These are phyloP conservation scores for Oegoconia quadripuncta DNA, from an alignment of 2,888 invertebrate species.

Conservation along the genomic window DNA sequence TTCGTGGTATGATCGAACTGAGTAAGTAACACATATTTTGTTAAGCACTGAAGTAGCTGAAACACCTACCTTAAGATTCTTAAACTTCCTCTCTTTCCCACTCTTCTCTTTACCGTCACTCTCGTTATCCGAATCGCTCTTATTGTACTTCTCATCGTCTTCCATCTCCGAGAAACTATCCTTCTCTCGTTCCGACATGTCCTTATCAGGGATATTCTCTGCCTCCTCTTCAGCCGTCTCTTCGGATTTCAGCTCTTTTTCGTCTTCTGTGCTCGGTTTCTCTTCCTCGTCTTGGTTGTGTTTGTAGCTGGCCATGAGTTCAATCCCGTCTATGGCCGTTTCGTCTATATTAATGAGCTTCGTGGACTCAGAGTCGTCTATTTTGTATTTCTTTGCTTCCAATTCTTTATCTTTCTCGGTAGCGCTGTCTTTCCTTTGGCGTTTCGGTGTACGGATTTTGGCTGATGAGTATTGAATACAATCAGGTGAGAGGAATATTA, in stretches of 20 bases:
- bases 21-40: too few relatives aligned
- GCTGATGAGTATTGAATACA: too few relatives aligned
- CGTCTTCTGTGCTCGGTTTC: conserved; percentile 61
- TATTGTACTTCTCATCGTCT: conserved; percentile 70
- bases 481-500: too few relatives aligned
- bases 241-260: conserved; percentile 55
- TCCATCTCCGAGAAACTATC: conserved; percentile 74
- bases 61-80: conserved; percentile 58
- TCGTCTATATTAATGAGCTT: conserved; percentile 67
- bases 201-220: conserved; percentile 33
- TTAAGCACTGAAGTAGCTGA: neutral
- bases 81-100: conserved; percentile 53
- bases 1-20: too few relatives aligned
- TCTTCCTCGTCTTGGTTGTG: conserved; percentile 58
- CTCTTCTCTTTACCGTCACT: conserved; percentile 58
- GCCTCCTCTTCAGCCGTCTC: conserved; percentile 55
- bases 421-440: conserved; percentile 80
- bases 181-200: conserved; percentile 59
- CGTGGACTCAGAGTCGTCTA: conserved; percentile 43
- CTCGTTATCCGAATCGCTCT: conserved; percentile 71
- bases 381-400: conserved; percentile 60
- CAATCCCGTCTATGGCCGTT: conserved; percentile 72
- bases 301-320: conserved; percentile 67
- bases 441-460: conserved; percentile 65
- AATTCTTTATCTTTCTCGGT: conserved; percentile 72